Percentiles rank a stretch among this genome's conserved stretches.
phyloP scores from a whole-genome alignment of 2,797 vertebrate species.

The Rhincodon typus region DNA sequence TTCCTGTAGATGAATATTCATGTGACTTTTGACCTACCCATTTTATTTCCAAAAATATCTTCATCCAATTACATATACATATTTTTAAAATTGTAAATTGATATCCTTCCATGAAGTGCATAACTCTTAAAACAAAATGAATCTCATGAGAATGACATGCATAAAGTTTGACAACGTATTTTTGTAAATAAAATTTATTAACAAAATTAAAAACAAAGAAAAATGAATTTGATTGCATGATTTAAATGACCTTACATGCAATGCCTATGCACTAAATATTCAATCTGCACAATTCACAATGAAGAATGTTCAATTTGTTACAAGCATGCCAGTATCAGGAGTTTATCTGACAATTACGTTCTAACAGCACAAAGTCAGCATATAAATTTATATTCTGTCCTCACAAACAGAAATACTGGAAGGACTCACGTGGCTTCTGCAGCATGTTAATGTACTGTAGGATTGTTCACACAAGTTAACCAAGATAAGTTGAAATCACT shows the following conservation, averaged over 20 bases:
- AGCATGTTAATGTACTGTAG: background rate
- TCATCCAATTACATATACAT: background rate
- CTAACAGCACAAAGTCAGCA: background rate
- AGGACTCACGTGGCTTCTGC: background rate
- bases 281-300: background rate
- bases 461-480: background rate
- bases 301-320: background rate
- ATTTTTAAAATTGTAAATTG: background rate
- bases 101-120: background rate
- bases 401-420: background rate
- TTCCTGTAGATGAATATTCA: background rate
- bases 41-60: background rate
- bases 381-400: background rate
- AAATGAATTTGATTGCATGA: background rate
- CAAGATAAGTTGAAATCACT: background rate
- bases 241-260: background rate
- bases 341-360: background rate
- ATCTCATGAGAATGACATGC: background rate
- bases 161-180: conserved; percentile 12
- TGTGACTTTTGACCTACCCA: background rate
- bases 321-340: background rate
- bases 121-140: background rate
- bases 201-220: conserved; percentile 18
- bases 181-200: conserved; percentile 25
- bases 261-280: background rate